Percentiles rank a stretch among this genome's conserved stretches.
Conservation (phyloP, 1,140 invertebrate species). For the Leptestheria dahalacensis region DNA sequence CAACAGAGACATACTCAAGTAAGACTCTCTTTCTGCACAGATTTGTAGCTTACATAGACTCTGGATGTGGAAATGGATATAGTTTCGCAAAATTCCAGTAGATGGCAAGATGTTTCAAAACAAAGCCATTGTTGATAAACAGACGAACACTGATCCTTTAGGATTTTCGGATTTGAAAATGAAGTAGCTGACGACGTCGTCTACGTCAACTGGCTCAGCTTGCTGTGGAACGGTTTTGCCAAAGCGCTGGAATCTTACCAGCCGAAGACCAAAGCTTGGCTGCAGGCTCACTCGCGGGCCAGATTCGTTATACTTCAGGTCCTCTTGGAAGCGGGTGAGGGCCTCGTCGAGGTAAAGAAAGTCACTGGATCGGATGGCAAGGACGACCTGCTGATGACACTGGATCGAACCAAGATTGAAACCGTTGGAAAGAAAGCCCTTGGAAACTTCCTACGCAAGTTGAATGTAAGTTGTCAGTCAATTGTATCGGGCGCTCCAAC, state of each 20-base stretch:
- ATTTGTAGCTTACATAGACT: no score
- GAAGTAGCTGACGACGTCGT: slow-evolving; percentile 60
- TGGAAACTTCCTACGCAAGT: slow-evolving; percentile 43
- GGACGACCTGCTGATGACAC: slow-evolving; percentile 55
- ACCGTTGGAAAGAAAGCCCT: slow-evolving; percentile 76
- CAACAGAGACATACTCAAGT: slow-evolving; percentile 57
- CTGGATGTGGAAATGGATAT: no score
- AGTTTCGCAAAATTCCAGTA: no score
- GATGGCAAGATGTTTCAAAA: no score
- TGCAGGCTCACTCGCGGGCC: slow-evolving; percentile 76
- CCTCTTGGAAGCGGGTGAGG: slow-evolving; percentile 67
- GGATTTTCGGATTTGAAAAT: slow-evolving; percentile 71
- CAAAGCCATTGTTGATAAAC: no score
- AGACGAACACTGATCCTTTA: no score
- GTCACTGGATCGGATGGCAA: slow-evolving; percentile 47
- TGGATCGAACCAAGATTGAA: slow-evolving; percentile 61
- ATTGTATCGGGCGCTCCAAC: neutral
- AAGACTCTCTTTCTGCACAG: no score
- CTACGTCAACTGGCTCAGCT: slow-evolving; percentile 82
- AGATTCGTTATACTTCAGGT: slow-evolving; percentile 77
- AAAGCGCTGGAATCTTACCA: slow-evolving; percentile 83
- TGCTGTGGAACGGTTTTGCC: slow-evolving; percentile 68
- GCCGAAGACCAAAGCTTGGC: slow-evolving; percentile 64
- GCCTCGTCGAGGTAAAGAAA: slow-evolving; percentile 59
- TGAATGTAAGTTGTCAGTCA: slow-evolving; percentile 36